Evolutionary conservation across 2,797 vertebrate genomes (phyloP).

Genomic region (Crocidura indochinensis): DNA sequence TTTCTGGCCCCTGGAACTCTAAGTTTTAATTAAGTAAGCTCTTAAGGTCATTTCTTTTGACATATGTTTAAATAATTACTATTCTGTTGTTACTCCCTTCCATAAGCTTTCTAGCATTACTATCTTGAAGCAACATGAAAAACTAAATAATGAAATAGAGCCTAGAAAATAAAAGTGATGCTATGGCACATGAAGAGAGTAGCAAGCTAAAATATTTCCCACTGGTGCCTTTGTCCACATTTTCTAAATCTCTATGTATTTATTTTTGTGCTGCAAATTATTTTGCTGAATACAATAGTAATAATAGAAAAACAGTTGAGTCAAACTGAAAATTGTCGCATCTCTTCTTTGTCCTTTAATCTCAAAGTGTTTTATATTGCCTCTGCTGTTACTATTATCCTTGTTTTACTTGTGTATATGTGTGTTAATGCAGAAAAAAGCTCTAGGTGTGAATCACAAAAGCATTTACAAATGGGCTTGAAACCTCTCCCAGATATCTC

Average conservation of each 20-base stretch:
- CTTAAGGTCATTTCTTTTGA: neutral
- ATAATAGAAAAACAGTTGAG: neutral
- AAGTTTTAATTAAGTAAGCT: neutral
- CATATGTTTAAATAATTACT: neutral
- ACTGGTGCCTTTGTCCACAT: neutral
- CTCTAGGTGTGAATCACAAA: no score
- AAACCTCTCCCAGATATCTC: no score
- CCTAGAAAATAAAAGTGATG: neutral
- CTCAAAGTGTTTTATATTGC: neutral
- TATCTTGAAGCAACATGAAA: neutral
- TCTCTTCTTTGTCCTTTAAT: neutral
- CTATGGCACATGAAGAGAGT: neutral
- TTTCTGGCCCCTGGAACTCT: neutral
- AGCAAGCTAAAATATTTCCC: neutral
- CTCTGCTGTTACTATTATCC: neutral
- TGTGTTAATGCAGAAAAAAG: neutral
- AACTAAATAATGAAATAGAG: neutral
- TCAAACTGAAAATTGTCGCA: neutral
- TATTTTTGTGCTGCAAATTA: neutral
- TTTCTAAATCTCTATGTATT: neutral
- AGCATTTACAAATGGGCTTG: no score
- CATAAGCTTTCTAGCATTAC: neutral
- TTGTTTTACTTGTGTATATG: neutral
- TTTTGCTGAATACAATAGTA: neutral
- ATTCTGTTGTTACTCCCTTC: neutral